Percentiles rank a stretch among this genome's conserved stretches.
Conservation (phyloP, 2,888 invertebrate genomes). For the Theretra japonica region DNA sequence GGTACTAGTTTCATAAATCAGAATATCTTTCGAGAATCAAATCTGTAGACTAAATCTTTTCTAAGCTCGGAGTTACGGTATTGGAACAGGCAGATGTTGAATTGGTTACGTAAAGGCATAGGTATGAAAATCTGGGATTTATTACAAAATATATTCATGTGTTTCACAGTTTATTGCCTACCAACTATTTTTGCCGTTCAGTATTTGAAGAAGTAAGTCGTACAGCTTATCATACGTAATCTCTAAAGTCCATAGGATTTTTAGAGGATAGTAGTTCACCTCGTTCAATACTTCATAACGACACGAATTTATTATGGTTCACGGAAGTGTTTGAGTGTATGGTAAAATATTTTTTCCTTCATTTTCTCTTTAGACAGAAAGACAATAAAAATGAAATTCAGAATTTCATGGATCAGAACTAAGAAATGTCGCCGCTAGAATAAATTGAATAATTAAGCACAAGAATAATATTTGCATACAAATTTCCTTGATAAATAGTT, state of each 20-base stretch:
- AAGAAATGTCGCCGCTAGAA: background rate
- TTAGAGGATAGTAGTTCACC: too few relatives aligned
- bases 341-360: too few relatives aligned
- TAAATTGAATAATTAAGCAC: background rate
- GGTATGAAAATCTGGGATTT: background rate
- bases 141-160: background rate
- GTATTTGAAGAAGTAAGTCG: too few relatives aligned
- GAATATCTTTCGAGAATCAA: background rate
- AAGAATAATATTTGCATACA: background rate
- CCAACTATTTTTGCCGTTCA: too few relatives aligned
- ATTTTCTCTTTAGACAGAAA: too few relatives aligned
- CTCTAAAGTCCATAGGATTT: too few relatives aligned
- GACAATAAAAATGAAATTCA: too few relatives aligned
- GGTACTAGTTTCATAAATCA: conserved; percentile 8
- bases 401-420: too few relatives aligned
- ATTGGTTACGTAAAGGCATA: background rate
- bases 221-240: too few relatives aligned
- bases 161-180: background rate
- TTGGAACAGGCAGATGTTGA: background rate
- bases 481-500: background rate
- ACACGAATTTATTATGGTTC: too few relatives aligned
- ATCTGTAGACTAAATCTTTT: background rate
- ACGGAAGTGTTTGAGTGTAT: too few relatives aligned
- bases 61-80: conserved; percentile 9
- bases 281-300: too few relatives aligned